Evolutionary conservation across 1,140 invertebrate species (phyloP), one percentile per base, ranked within the genome.

Genomic region (Bombus ignitus): DNA sequence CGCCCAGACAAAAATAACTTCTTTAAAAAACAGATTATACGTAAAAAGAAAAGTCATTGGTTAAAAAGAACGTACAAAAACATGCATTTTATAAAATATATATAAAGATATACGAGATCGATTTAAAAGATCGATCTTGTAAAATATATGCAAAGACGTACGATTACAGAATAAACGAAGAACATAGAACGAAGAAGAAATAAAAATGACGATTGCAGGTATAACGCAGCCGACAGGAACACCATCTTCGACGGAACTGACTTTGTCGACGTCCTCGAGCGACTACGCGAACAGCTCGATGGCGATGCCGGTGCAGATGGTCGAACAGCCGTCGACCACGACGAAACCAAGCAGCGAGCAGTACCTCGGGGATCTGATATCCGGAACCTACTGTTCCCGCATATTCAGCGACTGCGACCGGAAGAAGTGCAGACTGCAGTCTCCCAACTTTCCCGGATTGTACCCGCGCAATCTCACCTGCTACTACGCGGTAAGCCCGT

Each of bases 381-480:
- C 97, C 25, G 98, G 98, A 83, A 98, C 98, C 74, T 98, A 98
- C 95, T 98, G 98, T 95, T 98, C 98, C 37, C 96, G 98, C 85
- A 98, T 98, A 94, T 98, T 98, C 95, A 98, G 97, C 94, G 97
- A 98, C 94, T 98, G 98, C 94, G 97, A 98, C 95, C 97, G 97
- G 93, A 98, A 97, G 95, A 96, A 97, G 76, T 98, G 98, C 95
- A 96, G 97, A 86, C 96, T 98, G 81, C 98, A 98, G 94, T 98
- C 98, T 62, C 98, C 98, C 37, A 98, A 98, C 95, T 98, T 98
- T 94, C 98, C 98, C 15, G 98, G 98, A 71, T 96, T 98, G 62
- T 98, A 98, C 94, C 98, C 98, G 0, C 96, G 98, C 65, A 98
- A 98, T 94, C 96, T 98, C 91, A 98, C 98, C 65, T 98, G 98